Evolutionary conservation across 2,797 vertebrate species (phyloP).

Genomic region (Ataeniobius toweri): DNA sequence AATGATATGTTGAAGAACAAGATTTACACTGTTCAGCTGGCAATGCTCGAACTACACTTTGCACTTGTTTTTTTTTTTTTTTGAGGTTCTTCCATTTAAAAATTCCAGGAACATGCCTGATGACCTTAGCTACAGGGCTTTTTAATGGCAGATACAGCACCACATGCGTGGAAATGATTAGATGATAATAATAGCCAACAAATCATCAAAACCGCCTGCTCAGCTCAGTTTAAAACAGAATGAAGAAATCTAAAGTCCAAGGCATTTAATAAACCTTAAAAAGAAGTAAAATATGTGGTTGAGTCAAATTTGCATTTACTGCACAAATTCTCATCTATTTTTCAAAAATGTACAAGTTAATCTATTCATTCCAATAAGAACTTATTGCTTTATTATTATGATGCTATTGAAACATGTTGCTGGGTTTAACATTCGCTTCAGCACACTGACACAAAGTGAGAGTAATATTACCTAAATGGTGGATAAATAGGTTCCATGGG

Average conservation of each 20-base stretch:
- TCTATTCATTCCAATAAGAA: not conserved
- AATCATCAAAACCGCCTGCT: not conserved
- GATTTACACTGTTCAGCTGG: not conserved
- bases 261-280: not conserved
- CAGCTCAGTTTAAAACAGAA: not conserved
- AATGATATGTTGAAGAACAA: not conserved
- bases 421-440: constrained; percentile 39
- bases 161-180: not conserved
- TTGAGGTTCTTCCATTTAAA: not conserved
- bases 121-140: not conserved
- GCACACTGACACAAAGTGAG: constrained; percentile 51
- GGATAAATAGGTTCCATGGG: constrained; percentile 62
- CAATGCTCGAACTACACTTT: not conserved
- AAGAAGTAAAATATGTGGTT: not conserved
- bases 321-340: too few species aligned
- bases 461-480: constrained; percentile 56
- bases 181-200: not conserved
- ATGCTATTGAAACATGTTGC: constrained; percentile 46
- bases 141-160: not conserved
- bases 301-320: not conserved
- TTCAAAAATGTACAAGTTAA: not conserved
- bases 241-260: not conserved
- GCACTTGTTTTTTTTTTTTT: not conserved
- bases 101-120: not conserved
- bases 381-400: constrained; percentile 31